These are phyloP conservation scores for Pseudomugil gertrudae DNA, from an alignment of 2,797 vertebrate genomes.

Conservation along the genomic window DNA sequence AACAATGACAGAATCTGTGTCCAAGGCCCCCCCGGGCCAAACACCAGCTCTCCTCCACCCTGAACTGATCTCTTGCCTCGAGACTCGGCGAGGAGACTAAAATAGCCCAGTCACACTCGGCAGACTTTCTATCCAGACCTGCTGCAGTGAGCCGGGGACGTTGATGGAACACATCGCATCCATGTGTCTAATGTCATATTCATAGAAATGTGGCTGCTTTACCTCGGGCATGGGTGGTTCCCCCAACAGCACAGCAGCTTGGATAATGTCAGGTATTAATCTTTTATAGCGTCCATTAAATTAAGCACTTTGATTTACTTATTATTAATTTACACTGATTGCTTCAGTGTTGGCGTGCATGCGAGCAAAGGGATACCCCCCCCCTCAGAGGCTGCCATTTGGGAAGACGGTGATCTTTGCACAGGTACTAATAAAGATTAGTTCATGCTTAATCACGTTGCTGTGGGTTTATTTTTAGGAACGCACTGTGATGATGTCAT, in stretches of 20 bases:
- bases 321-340: slow-evolving; percentile 81
- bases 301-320: slow-evolving; percentile 80
- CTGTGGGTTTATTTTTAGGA: not conserved
- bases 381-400: slow-evolving; percentile 60
- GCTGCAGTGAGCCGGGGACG: slow-evolving; percentile 58
- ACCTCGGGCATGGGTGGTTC: slow-evolving; percentile 69
- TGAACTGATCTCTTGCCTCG: slow-evolving; percentile 78
- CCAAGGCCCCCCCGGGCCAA: slow-evolving; percentile 77
- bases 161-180: slow-evolving; percentile 71
- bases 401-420: slow-evolving; percentile 49
- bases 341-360: slow-evolving; percentile 69
- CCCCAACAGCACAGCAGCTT: slow-evolving; percentile 70
- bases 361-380: slow-evolving; percentile 51
- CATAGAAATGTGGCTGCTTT: slow-evolving; percentile 75
- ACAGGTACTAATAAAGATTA: slow-evolving; percentile 28
- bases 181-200: slow-evolving; percentile 77
- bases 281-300: slow-evolving; percentile 79
- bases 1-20: slow-evolving; percentile 84
- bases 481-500: not conserved
- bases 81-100: slow-evolving; percentile 60
- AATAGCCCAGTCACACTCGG: slow-evolving; percentile 76
- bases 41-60: slow-evolving; percentile 81
- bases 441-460: not conserved
- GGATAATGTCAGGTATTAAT: slow-evolving; percentile 83
- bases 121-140: slow-evolving; percentile 61